Conservation (phyloP, 2,113 vertebrate species). For the Embiotoca jacksoni region DNA sequence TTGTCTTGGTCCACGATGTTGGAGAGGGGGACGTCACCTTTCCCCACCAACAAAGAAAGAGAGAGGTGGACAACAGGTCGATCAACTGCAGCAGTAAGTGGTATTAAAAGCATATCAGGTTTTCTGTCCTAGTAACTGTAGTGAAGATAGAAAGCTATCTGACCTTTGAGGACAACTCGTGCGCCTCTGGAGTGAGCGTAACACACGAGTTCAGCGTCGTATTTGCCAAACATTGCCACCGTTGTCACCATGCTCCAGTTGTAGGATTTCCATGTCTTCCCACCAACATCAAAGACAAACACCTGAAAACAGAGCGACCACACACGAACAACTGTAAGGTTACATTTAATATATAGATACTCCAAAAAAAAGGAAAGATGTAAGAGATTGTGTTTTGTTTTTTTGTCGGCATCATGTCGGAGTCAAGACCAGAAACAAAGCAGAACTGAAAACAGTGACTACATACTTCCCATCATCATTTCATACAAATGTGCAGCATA, state of each 20-base stretch:
- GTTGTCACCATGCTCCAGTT: conserved; percentile 95
- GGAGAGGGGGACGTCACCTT: conserved; percentile 89
- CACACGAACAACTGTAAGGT: neutral
- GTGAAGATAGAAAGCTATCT: no score
- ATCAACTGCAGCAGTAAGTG: neutral
- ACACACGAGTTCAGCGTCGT: conserved; percentile 93
- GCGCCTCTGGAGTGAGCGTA: conserved; percentile 91
- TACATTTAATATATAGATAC: neutral
- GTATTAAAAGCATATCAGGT: neutral
- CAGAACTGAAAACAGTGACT: neutral
- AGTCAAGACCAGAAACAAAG: neutral
- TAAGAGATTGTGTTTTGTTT: neutral
- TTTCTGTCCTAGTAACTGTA: neutral
- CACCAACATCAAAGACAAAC: conserved; percentile 92
- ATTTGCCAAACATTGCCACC: conserved; percentile 90
- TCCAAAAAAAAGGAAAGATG: neutral
- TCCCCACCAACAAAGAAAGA: conserved; percentile 1
- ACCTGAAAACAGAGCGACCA: conserved; percentile 81
- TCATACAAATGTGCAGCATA: no score
- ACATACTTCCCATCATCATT: neutral
- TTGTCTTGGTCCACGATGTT: conserved; percentile 86
- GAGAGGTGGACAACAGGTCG: neutral
- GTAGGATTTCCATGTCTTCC: conserved; percentile 91
- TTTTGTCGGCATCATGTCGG: neutral
- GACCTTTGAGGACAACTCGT: conserved; percentile 94